Evolutionary conservation across 2,113 vertebrate species (phyloP), one percentile per base, ranked within the genome.

Genomic region (Pseudolaguvia tuberculata): DNA sequence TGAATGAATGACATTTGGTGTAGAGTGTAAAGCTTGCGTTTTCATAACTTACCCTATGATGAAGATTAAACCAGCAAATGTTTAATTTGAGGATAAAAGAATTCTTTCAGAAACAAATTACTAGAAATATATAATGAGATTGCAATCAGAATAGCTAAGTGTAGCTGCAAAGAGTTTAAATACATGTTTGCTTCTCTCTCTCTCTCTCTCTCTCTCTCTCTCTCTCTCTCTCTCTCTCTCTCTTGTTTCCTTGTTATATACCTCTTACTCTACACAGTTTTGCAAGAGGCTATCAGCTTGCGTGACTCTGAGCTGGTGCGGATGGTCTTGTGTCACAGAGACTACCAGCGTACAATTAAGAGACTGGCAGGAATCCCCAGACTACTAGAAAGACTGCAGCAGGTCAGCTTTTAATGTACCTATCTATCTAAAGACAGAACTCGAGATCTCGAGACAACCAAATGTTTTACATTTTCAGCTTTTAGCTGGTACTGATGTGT

Each of bases 251-350:
- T 42, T 42, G 8, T 42, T 42, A 42, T 42, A 42, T 42, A 42
- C 9, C 39, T 42, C 39, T 42, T 42, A 42, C 39, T 42, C 70
- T 35, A 57, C 50, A 31, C 39, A 70, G 96, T 98, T 65, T 91
- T 98, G 45, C 96, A 99, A 89, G 96, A 99, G 83, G 96, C 96
- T 0, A 95, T 99, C 85, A 97, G 96, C 73, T 94, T 95, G 72
- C 90, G 94, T 2, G 94, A 98, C 84, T 91, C 94, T 45, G 94
- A 97, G 83, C 79, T 99, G 82, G 94, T 98, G 76, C 94, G 95
- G 79, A 88, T 98, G 72, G 93, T 96, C 72, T 91, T 99, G 73
- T 89, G 93, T 85, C 95, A 97, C 88, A 93, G 96, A 0, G 96
- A 99, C 90, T 96, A 96, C 91, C 96, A 98, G 88, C 90, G 96